Evolutionary conservation across 2,797 vertebrate genomes (phyloP).

Genomic region (Aplochiton taeniatus): DNA sequence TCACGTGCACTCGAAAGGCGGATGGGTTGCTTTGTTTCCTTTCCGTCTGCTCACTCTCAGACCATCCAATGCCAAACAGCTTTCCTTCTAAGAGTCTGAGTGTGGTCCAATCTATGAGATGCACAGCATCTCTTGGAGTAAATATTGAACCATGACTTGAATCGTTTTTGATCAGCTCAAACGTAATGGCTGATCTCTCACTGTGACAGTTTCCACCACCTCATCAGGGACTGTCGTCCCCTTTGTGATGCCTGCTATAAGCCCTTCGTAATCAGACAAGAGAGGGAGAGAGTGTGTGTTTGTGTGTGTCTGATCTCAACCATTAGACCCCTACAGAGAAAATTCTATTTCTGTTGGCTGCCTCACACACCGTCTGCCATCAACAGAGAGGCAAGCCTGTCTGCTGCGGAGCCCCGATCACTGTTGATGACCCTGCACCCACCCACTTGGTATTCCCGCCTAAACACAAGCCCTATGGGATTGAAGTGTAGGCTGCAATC

Average conservation of each 20-base stretch:
- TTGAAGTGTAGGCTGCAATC: not conserved
- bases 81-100: too few relatives aligned
- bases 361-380: not conserved
- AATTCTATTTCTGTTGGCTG: not conserved
- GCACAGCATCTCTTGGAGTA: too few relatives aligned
- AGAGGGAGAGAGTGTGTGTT: not conserved
- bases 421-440: not conserved
- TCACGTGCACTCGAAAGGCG: too few relatives aligned
- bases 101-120: too few relatives aligned
- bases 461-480: not conserved
- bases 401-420: constrained; percentile 5
- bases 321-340: not conserved
- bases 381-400: not conserved
- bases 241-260: constrained; percentile 1
- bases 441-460: not conserved
- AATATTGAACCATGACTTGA: too few relatives aligned
- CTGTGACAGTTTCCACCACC: constrained; percentile 2
- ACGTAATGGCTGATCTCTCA: not conserved
- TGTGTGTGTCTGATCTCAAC: not conserved
- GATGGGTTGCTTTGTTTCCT: too few relatives aligned
- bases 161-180: not conserved
- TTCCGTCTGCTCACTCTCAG: too few relatives aligned
- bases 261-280: constrained; percentile 1
- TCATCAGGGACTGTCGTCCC: not conserved
- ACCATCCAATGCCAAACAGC: too few relatives aligned